Percentiles rank a stretch among this genome's conserved stretches.
phyloP scores from a whole-genome alignment of 2,888 invertebrate genomes.

The Microdon myrmicae region DNA sequence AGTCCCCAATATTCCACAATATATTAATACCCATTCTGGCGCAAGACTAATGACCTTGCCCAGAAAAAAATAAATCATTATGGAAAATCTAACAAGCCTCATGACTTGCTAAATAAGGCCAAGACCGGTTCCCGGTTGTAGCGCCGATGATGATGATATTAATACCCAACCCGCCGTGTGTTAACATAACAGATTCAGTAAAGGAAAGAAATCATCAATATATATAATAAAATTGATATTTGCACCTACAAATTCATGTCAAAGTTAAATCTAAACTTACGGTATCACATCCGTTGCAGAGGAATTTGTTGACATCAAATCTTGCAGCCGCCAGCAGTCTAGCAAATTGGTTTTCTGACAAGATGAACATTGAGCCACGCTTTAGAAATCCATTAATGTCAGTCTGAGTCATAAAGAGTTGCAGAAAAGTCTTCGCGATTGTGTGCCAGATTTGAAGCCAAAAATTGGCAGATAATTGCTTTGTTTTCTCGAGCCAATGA shows the following conservation, averaged over 20 bases:
- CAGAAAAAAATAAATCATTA: no score
- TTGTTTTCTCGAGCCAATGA: slow-evolving; percentile 64
- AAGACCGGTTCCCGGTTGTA: no score
- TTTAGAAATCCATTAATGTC: slow-evolving; percentile 93
- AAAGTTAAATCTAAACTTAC: slow-evolving; percentile 51
- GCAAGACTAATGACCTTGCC: no score
- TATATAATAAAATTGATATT: slow-evolving; percentile 48
- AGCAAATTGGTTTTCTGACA: slow-evolving; percentile 84
- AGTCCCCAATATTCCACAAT: no score
- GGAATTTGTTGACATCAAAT: slow-evolving; percentile 56
- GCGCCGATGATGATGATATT: no score
- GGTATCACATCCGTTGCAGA: slow-evolving; percentile 48
- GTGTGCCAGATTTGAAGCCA: slow-evolving; percentile 92
- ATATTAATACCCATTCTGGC: no score
- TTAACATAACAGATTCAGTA: no score
- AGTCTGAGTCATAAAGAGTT: slow-evolving; percentile 92
- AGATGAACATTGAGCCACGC: slow-evolving; percentile 96
- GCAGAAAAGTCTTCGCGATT: slow-evolving; percentile 83
- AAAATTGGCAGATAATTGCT: slow-evolving; percentile 67
- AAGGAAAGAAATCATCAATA: neutral
- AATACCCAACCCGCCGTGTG: no score
- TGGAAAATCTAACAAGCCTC: no score
- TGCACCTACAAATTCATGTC: slow-evolving; percentile 69
- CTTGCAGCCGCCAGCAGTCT: slow-evolving; percentile 61
- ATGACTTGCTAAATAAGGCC: no score